phyloP scores from a whole-genome alignment of 2,797 vertebrate genomes.

The Monodelphis domestica region DNA sequence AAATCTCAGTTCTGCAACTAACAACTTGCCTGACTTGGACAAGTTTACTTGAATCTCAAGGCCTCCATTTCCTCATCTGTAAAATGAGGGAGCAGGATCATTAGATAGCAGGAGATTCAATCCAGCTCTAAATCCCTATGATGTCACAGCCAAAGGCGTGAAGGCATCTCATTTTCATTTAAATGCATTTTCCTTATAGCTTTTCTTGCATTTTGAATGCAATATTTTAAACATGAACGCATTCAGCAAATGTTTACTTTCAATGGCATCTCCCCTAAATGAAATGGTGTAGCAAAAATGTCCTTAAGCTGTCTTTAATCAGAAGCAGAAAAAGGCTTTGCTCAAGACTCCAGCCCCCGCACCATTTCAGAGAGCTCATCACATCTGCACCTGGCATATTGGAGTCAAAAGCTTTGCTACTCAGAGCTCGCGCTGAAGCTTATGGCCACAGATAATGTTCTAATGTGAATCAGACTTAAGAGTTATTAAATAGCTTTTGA shows the following conservation, averaged over 20 bases:
- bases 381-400: background rate
- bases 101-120: background rate
- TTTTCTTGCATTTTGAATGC: constrained; percentile 2
- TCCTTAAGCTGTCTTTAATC: background rate
- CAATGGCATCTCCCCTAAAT: background rate
- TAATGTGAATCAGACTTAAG: constrained; percentile 45
- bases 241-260: background rate
- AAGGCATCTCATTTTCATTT: background rate
- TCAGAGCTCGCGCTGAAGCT: constrained; percentile 21
- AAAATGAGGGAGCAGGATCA: background rate
- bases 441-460: background rate
- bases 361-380: background rate
- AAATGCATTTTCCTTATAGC: background rate
- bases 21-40: background rate
- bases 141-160: too few relatives aligned
- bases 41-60: background rate
- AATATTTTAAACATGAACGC: background rate
- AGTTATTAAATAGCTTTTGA: constrained; percentile 48
- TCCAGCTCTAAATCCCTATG: too few relatives aligned
- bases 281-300: background rate
- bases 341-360: background rate
- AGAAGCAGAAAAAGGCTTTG: background rate
- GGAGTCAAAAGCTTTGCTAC: background rate
- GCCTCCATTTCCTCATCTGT: background rate
- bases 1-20: background rate